A percentile compares a stretch with the other conserved stretches of the same genome.
Conservation (phyloP, 1,140 invertebrate species). For the Frieseomelitta varia region DNA sequence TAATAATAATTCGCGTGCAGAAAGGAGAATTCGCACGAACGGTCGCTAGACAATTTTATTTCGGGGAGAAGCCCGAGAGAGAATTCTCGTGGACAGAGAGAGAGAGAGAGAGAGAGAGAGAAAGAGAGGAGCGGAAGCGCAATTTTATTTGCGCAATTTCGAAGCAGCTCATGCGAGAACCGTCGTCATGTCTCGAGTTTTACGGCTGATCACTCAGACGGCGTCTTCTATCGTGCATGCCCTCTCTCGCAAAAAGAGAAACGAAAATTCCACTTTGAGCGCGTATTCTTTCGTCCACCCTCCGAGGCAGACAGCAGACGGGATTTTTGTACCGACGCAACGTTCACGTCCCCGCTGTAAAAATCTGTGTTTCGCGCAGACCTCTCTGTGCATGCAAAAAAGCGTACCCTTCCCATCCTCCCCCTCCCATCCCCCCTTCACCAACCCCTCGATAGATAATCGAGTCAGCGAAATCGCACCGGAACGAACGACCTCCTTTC, state of each 20-base stretch:
- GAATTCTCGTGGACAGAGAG: background rate
- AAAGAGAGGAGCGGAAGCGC: conserved; percentile 36
- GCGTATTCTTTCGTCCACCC: background rate
- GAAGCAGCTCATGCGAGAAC: conserved; percentile 26
- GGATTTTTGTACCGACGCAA: background rate
- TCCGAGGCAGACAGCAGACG: background rate
- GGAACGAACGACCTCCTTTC: background rate
- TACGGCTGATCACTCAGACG: conserved; percentile 60
- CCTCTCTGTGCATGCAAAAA: background rate
- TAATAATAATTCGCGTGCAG: no score
- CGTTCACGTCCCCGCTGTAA: background rate
- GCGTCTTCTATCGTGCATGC: conserved; percentile 33
- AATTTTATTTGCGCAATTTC: conserved; percentile 63
- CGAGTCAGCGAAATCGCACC: conserved; percentile 31
- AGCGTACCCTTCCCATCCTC: no score
- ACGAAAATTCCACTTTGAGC: conserved; percentile 38
- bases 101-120: conserved; percentile 30
- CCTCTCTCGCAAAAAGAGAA: conserved; percentile 34
- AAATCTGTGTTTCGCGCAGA: conserved; percentile 26
- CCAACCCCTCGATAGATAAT: background rate
- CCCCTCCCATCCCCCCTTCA: no score
- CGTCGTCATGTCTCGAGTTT: conserved; percentile 54
- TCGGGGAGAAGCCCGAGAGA: background rate
- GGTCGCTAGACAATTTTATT: conserved; percentile 27
- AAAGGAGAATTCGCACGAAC: no score